Percentiles rank a stretch among this genome's conserved stretches.
Evolutionary conservation across 2,113 vertebrate species (phyloP).

Genomic region (Microcebus griseorufus): DNA sequence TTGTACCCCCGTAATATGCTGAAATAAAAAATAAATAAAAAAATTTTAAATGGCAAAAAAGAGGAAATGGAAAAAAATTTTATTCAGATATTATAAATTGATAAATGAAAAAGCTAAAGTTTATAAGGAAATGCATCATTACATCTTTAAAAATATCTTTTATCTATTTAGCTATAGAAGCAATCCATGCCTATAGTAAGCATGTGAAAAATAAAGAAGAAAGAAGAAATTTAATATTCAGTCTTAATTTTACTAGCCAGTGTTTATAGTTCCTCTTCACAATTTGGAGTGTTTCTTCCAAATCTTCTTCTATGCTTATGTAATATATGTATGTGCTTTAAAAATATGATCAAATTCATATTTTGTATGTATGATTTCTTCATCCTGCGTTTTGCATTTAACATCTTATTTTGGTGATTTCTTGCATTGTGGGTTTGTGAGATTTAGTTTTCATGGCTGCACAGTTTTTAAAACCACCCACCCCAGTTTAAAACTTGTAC

Average conservation of each 20-base stretch:
- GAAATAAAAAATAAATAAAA: no score
- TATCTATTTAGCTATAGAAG: background rate
- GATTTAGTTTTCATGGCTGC: background rate
- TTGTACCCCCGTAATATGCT: no score
- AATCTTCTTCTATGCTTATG: background rate
- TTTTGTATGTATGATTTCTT: background rate
- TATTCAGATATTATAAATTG: background rate
- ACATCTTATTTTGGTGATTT: background rate
- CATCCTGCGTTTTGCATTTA: background rate
- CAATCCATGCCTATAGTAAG: background rate
- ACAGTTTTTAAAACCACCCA: background rate
- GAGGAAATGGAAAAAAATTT: background rate
- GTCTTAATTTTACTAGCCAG: background rate
- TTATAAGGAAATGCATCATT: background rate
- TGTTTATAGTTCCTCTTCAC: background rate
- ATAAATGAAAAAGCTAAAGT: background rate
- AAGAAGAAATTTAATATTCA: background rate
- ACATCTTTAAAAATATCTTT: background rate
- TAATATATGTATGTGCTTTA: background rate
- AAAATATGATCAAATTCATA: background rate
- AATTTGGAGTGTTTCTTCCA: slow-evolving; percentile 1
- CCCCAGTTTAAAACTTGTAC: background rate
- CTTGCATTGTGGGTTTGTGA: background rate
- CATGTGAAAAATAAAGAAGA: background rate
- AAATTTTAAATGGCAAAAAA: background rate